Base-by-base conservation (phyloP, 2,113 vertebrate species). In the Atractosteus spatula region DNA sequence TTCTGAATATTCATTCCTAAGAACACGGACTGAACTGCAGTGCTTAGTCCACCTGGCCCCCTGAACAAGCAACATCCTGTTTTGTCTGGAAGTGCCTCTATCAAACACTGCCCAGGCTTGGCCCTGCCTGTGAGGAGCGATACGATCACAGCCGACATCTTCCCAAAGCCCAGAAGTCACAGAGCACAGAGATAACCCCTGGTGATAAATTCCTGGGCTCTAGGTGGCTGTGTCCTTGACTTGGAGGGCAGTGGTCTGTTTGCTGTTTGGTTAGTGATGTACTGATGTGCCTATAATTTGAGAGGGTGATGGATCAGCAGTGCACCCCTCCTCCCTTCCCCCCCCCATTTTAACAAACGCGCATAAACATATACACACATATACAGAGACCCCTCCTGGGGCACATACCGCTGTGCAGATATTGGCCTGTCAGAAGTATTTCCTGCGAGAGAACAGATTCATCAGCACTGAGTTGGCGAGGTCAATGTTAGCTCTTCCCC, bases 391-490 rank as follows among this genome's bases (percentile, higher is more conserved):
- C 77, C 75, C 68, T 43, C 71, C 70, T 84, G 85, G 85, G 85
- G 84, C 82, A 89, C 86, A 88, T 86, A 89, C 84, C 69, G 82
- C 87, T 79, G 81, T 86, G 85, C 84, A 91, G 89, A 93, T 92
- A 92, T 93, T 91, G 90, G 90, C 88, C 90, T 93, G 92, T 91
- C 91, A 92, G 88, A 90, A 93, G 85, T 91, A 89, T 91, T 92
- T 92, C 89, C 92, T 92, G 88, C 86, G 89, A 90, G 85, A 92
- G 89, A 90, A 90, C 90, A 90, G 89, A 91, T 92, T 91, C 90
- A 93, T 92, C 90, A 90, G 87, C 84, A 85, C 89, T 86, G 83
- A 89, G 88, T 87, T 79, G 88, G 82, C 86, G 83, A 89, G 92
- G 91, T 92, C 92, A 92, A 78, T 80, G 79, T 88, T 86, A 87